Percentiles rank a stretch among this genome's conserved stretches.
Conservation (phyloP, 2,888 invertebrate species). For the Caenorhabditis sp. region DNA sequence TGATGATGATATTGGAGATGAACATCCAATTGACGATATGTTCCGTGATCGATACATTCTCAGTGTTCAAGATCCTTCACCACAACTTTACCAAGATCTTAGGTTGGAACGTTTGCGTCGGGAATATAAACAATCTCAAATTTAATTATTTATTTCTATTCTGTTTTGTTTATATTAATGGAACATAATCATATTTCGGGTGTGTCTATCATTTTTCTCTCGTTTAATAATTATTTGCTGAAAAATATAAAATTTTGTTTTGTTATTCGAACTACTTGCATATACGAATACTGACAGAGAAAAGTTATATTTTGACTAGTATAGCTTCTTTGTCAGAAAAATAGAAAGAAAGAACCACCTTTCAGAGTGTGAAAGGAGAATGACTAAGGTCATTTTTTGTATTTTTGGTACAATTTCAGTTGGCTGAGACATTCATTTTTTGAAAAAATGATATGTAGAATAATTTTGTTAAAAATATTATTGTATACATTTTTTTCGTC, state of each 20-base stretch:
- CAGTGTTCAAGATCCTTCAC: constrained; percentile 48
- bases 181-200: not conserved
- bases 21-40: constrained; percentile 53
- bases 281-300: not conserved
- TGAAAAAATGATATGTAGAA: no score
- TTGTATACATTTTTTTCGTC: not conserved
- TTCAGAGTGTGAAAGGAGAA: no score
- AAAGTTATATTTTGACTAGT: not conserved
- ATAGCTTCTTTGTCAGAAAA: not conserved
- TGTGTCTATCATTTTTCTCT: not conserved
- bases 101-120: constrained; percentile 48
- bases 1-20: constrained; percentile 42
- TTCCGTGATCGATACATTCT: constrained; percentile 54
- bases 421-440: no score
- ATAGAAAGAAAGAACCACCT: no score
- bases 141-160: constrained; percentile 8
- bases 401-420: no score
- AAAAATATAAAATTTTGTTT: not conserved
- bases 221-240: not conserved
- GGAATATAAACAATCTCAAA: constrained; percentile 54
- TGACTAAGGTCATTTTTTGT: no score
- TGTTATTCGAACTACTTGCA: not conserved
- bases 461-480: not conserved
- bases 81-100: constrained; percentile 51
- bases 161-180: not conserved